Evolutionary conservation across 2,113 vertebrate genomes (phyloP), one percentile per base, ranked within the genome.

Genomic region (Forbesichthys papilliferus): DNA sequence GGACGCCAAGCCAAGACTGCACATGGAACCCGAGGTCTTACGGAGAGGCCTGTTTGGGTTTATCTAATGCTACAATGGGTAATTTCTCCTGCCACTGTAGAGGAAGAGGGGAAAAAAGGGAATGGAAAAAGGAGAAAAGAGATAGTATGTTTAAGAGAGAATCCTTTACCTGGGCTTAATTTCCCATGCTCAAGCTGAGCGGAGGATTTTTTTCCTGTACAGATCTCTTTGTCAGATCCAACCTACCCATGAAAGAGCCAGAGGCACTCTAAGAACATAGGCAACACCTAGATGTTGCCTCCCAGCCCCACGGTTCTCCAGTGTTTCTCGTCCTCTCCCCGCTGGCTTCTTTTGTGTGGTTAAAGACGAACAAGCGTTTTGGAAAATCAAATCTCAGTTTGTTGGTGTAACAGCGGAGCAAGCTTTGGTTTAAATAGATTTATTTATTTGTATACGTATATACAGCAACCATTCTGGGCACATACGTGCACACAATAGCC

Each of bases 91-190:
- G 94, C 94, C 94, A 95, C 93, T 93, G 92, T 88, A 72, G 69
- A 68, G 69, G 69, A 60, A 68, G 5, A 42, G 71, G 85, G 83
- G 78, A 86, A 82, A 82, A 82, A 82, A 69, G 16, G 16, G 76
- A 83, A 58, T 42, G 36, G 61, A 52, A 33, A 51, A 46, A 47
- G 34, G 54, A 92, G 91, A 93, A 86, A 92, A 93, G 93, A 90
- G 91, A 81, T 89, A 93, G 87, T 93, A 92, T 92, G 91, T 94
- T 95, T 94, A 95, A 94, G 95, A 95, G 95, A 95, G 93, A 96
- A 95, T 97, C 94, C 27, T 96, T 96, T 97, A 96, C 95, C 94
- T 93, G 91, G 93, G 93, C 94, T 95, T 97, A 96, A 96, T 97
- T 93, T 96, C 87, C 93, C 91, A 92, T 94, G 92, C 93, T 95